A percentile compares a stretch with the other conserved stretches of the same genome.
These are phyloP conservation scores for Anomalospiza imberbis DNA, from an alignment of 2,797 vertebrate genomes.

Conservation along the genomic window DNA sequence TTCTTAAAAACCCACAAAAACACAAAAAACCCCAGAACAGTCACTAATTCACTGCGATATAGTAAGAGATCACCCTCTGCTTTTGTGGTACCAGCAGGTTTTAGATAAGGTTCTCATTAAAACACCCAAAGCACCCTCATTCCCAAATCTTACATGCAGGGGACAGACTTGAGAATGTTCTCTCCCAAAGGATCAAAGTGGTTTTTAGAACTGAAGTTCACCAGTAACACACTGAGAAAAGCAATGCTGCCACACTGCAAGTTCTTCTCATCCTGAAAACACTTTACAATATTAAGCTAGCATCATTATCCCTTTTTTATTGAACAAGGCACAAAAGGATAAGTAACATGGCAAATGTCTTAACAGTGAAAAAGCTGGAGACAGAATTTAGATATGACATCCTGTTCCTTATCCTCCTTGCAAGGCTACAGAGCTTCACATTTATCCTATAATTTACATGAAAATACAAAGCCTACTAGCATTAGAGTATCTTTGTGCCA, in stretches of 20 bases:
- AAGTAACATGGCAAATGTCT: not conserved
- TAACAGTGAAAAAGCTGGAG: not conserved
- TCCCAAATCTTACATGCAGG: not conserved
- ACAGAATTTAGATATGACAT: not conserved
- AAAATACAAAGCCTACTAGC: conserved; percentile 15
- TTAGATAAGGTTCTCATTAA: not conserved
- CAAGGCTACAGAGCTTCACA: not conserved
- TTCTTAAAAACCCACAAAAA: not conserved
- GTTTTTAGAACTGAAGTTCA: not conserved
- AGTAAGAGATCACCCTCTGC: not conserved
- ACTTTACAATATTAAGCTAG: not conserved
- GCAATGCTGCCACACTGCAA: not conserved
- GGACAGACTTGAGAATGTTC: not conserved
- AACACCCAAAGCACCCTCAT: not conserved
- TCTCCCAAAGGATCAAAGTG: not conserved
- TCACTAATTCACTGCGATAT: not conserved
- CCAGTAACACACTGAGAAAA: not conserved
- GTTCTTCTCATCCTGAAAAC: not conserved
- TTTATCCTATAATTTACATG: conserved; percentile 25
- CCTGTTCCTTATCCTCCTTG: not conserved
- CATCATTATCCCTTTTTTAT: not conserved
- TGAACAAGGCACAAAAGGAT: not conserved
- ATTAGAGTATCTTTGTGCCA: not conserved
- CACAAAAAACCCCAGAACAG: not conserved
- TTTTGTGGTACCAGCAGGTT: not conserved